Base-by-base conservation (phyloP, 2,888 invertebrate genomes). In the Tetragnatha montana region DNA sequence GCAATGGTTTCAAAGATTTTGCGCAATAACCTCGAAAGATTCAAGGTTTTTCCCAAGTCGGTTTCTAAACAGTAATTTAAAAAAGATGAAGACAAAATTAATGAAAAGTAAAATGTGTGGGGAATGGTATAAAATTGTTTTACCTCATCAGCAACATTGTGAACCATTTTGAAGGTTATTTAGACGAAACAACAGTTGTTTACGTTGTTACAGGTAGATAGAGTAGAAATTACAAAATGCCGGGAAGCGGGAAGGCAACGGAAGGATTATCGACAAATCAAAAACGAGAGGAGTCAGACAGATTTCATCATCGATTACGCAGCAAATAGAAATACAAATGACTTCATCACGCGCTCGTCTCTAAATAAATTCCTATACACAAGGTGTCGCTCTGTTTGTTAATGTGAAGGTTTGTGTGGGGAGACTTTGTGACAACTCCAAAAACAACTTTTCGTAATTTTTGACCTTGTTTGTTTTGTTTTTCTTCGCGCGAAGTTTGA, bases 131-230 rank as follows among this genome's bases (percentile, higher is more conserved):
- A 2, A 0, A 71, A 71, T 3, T 19, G 17, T 47, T 6, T 74
- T 74, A 74, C 74, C 74, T 74, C 74, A 12, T 74, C 74, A 22
- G 74, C 0, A 35, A 74, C 35, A 74, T 35, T 47, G 74, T 74
- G 74, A 21, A 74, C 74, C 74, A 74, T 74, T 22, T 74, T 74
- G 10, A 8, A 21, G 47, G 12, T 22, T 22, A 14, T 74, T 74
- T 74, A 4, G 47, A 22, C 1, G 22, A 12, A 73, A 71, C 21
- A n/a, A 73, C 19, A 19, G 19, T 19, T 22, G 12, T 22, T 73
- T 73, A 22, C 74, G 47, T 22, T 22, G 22, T 19, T 47, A 74
- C 6, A 35, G 74, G 73, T 47, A 12, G 35, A 74, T 47, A 22
- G n/a, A n/a, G n/a, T n/a, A n/a, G n/a, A n/a, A 47, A 8, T 22